phyloP scores from a whole-genome alignment of 2,113 vertebrate species.

The Myocastor coypus region DNA sequence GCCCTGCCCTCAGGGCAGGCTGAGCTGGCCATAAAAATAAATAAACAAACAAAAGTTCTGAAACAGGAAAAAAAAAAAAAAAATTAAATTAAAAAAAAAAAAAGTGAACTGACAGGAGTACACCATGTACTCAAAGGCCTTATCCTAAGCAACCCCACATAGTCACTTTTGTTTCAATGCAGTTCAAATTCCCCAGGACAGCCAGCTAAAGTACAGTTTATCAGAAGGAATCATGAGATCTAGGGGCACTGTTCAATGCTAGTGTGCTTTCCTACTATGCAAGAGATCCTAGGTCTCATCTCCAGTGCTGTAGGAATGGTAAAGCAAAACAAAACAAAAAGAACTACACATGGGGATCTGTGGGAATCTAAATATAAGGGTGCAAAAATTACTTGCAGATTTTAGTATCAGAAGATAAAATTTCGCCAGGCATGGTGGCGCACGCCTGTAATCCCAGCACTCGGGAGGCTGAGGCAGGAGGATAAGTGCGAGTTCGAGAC shows the following conservation, averaged over 20 bases:
- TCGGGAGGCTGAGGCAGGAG: too few relatives aligned
- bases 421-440: too few relatives aligned
- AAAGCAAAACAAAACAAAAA: not conserved
- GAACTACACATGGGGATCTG: not conserved
- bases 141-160: not conserved
- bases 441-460: too few relatives aligned
- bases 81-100: not conserved
- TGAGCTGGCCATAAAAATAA: too few relatives aligned
- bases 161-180: not conserved
- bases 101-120: not conserved
- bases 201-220: not conserved
- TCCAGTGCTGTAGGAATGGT: not conserved
- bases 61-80: too few relatives aligned
- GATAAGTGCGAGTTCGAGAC: too few relatives aligned
- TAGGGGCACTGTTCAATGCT: not conserved
- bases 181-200: not conserved
- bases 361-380: not conserved
- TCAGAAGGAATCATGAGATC: not conserved
- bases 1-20: too few relatives aligned
- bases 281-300: not conserved
- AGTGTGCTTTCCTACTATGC: not conserved
- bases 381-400: not conserved
- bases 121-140: not conserved
- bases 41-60: too few relatives aligned
- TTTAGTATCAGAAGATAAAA: slow-evolving; percentile 28